phyloP scores from a whole-genome alignment of 2,888 invertebrate species.

The Harpalus rufipes region DNA sequence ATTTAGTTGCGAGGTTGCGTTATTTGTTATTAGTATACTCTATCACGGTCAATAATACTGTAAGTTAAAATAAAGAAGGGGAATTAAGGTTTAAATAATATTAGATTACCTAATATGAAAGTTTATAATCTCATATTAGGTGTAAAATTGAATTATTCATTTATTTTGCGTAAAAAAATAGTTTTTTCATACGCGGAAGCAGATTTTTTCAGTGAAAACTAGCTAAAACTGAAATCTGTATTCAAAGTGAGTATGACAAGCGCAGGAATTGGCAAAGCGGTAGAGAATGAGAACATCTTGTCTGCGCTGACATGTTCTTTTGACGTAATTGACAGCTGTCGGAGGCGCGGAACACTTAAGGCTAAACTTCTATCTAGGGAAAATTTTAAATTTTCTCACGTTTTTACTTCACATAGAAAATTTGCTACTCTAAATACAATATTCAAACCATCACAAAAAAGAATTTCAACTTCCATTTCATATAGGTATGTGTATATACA shows the following conservation, averaged over 20 bases:
- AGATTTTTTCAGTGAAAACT: background rate
- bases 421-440: background rate
- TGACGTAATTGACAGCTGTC: conserved; percentile 54
- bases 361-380: conserved; percentile 15
- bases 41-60: too few species aligned
- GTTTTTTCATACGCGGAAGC: background rate
- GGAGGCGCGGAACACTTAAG: conserved; percentile 23
- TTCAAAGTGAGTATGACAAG: background rate
- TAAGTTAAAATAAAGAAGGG: too few species aligned
- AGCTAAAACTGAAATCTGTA: background rate
- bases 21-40: too few species aligned
- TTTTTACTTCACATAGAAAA: background rate
- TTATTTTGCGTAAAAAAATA: background rate
- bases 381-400: conserved; percentile 51
- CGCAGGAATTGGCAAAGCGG: background rate
- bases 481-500: too few species aligned
- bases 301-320: conserved; percentile 23
- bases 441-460: too few species aligned
- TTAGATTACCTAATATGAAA: too few species aligned
- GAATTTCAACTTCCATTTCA: too few species aligned
- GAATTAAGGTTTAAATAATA: background rate
- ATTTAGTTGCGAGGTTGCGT: too few species aligned
- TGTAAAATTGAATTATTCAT: too few species aligned
- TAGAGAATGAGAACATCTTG: background rate
- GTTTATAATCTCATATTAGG: too few species aligned